Conservation (phyloP, 2,113 vertebrate genomes). For the Paraplagusia blochii region DNA sequence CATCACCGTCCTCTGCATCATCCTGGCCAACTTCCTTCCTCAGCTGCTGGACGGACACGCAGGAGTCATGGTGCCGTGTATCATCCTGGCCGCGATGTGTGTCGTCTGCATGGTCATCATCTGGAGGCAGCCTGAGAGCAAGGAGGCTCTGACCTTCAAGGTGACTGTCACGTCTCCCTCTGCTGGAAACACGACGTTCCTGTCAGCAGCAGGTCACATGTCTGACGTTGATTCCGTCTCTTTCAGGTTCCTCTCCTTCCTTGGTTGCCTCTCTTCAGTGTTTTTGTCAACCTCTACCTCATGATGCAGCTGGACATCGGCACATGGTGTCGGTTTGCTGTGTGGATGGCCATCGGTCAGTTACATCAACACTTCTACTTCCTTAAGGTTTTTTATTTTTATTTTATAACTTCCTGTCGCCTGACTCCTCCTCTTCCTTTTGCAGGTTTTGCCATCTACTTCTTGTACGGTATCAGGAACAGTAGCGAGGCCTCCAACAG, state of each 20-base stretch:
- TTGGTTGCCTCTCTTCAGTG: conserved; percentile 85
- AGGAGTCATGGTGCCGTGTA: conserved; percentile 49
- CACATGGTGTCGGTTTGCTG: conserved; percentile 86
- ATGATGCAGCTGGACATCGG: conserved; percentile 88
- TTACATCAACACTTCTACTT: neutral
- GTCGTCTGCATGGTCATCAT: conserved; percentile 74
- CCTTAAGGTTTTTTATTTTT: neutral
- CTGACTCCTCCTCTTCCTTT: neutral
- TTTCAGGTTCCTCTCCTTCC: conserved; percentile 89
- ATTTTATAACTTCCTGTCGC: neutral
- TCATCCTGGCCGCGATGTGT: conserved; percentile 71
- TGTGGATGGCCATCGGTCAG: conserved; percentile 88
- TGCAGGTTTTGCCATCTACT: conserved; percentile 90
- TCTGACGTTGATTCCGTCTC: neutral
- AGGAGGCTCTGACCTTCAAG: conserved; percentile 84
- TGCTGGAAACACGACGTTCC: neutral
- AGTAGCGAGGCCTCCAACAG: conserved; percentile 76
- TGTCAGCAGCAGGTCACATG: no score
- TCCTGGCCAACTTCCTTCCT: conserved; percentile 70
- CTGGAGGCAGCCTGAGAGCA: conserved; percentile 90
- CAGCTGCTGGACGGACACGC: conserved; percentile 48
- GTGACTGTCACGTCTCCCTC: conserved; percentile 59
- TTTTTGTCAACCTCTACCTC: conserved; percentile 93
- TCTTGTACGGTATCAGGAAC: conserved; percentile 85
- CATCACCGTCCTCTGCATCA: conserved; percentile 79